These are phyloP conservation scores for Harpagus bidentatus DNA, from an alignment of 2,113 vertebrate genomes.

Conservation along the genomic window DNA sequence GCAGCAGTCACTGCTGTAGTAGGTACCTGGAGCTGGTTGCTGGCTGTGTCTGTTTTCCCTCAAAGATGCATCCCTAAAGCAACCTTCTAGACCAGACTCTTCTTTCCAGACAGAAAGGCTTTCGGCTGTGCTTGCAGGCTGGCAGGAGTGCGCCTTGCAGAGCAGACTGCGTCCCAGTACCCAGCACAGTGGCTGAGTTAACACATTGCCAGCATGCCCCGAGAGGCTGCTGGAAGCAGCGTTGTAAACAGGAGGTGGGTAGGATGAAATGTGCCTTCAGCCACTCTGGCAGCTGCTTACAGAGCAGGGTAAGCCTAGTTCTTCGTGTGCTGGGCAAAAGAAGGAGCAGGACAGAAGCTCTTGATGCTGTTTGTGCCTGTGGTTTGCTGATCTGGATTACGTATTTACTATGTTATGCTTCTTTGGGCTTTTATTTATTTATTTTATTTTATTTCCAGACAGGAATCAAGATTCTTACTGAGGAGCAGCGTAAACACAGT, in stretches of 20 bases:
- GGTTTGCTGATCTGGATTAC: neutral
- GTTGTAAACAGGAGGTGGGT: neutral
- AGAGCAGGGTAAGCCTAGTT: neutral
- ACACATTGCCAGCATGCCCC: accelerated
- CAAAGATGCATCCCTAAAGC: neutral
- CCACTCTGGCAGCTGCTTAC: neutral
- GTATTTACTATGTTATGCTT: neutral
- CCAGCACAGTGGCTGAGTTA: neutral
- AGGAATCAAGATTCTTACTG: neutral
- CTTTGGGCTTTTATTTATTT: neutral
- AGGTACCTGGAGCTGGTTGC: neutral
- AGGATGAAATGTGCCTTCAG: neutral
- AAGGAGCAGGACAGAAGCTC: neutral
- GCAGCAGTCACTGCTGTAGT: neutral
- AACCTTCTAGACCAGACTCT: neutral
- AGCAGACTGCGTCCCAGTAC: accelerated
- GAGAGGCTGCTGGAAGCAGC: neutral
- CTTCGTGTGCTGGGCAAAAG: neutral
- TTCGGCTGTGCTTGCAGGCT: neutral
- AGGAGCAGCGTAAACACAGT: neutral
- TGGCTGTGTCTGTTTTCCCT: neutral
- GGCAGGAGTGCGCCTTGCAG: neutral
- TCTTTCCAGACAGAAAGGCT: neutral
- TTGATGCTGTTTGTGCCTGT: neutral
- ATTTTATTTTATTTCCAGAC: neutral